Evolutionary conservation across 2,113 vertebrate species (phyloP), one percentile per base, ranked within the genome.

Genomic region (Sylvietta virens): DNA sequence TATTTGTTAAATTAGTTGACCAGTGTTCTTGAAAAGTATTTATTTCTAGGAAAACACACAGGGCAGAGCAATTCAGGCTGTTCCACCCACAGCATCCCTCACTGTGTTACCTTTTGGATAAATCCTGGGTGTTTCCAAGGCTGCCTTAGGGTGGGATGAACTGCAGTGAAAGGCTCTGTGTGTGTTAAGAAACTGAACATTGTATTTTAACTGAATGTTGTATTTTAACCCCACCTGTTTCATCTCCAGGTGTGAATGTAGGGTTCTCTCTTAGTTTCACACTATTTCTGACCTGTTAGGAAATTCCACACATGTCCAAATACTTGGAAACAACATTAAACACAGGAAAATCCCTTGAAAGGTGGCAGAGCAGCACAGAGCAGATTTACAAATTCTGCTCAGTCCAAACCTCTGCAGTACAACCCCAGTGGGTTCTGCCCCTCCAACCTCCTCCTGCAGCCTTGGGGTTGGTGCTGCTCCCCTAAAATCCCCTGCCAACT

Each of bases 111-210:
- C 26, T 18, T 89, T 58, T 23, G 51, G 78, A 31, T 11, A 37
- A 58, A 81, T 10, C 42, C 66, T 77, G 42, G 48, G 1, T 30
- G 47, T 44, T 67, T 28, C 65, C 48, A 44, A 31, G 42, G 39
- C 69, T 70, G 54, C 37, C 18, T 16, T 4, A 17, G 81, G 65
- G 24, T 40, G 53, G 61, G 51, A 62, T 35, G 60, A 71, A 4
- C 26, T 39, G 45, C 2, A 5, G 53, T 4, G 47, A 73, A 19
- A 4, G 3, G 39, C 72, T 50, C 27, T 4, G 1, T 1, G 4
- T 1, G n/a, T 35, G 40, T 22, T 51, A 54, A 79, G 31, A 64
- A n/a, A 16, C 15, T 9, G 40, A 91, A 28, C 8, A 1, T 42
- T 10, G 7, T 4, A 13, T 78, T 86, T 84, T 22, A 67, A 42